Percentiles rank a stretch among this genome's conserved stretches.
These are phyloP conservation scores for Saccostrea echinata DNA, from an alignment of 1,140 invertebrate species.

Conservation along the genomic window DNA sequence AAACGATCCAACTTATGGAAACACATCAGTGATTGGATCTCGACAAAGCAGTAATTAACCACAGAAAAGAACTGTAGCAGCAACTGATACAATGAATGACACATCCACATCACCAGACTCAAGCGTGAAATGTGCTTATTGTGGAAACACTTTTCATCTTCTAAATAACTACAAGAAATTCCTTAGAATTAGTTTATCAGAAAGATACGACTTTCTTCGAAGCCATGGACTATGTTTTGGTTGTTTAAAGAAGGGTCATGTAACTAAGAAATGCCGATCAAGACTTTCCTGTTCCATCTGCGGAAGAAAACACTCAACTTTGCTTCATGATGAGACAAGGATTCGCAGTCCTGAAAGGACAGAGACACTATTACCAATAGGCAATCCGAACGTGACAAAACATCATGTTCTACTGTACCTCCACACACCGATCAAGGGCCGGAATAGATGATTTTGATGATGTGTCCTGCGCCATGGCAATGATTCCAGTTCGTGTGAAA, in stretches of 20 bases:
- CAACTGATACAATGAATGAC: neutral
- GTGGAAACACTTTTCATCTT: neutral
- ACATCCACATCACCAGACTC: neutral
- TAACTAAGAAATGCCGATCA: neutral
- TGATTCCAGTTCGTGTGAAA: neutral
- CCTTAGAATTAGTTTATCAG: too few species aligned
- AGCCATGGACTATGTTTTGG: too few species aligned
- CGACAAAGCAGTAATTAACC: neutral
- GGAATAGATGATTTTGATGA: neutral
- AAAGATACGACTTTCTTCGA: too few species aligned
- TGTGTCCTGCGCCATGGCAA: neutral
- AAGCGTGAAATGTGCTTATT: neutral
- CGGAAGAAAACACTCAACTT: neutral
- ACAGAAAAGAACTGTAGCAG: neutral
- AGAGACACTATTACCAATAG: neutral
- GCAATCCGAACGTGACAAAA: neutral
- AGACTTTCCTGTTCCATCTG: neutral
- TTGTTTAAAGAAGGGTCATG: neutral
- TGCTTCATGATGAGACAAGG: neutral
- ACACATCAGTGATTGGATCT: neutral
- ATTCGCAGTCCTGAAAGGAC: neutral
- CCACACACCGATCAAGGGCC: neutral
- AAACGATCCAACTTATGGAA: constrained; percentile 55
- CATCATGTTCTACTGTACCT: neutral
- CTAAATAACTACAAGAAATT: neutral